Percentiles rank a stretch among this genome's conserved stretches.
Conservation (phyloP, 2,797 vertebrate species). For the Rhabdophis nuchalis region DNA sequence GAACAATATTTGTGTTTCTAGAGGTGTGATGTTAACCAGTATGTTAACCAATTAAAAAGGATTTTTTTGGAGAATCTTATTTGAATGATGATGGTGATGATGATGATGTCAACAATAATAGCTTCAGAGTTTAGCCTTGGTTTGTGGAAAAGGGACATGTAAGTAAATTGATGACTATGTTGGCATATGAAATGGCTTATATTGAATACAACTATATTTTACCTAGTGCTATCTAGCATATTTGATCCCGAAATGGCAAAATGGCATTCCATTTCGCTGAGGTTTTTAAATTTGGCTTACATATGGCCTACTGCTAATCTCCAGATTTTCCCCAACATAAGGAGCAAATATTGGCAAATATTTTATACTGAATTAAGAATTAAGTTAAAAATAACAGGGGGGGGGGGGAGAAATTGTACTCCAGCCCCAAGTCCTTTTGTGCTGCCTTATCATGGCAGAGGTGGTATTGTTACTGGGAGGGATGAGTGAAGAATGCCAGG, state of each 20-base stretch:
- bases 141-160: neutral
- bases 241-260: neutral
- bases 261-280: neutral
- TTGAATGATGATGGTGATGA: neutral
- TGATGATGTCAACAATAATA: neutral
- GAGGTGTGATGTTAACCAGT: neutral
- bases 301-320: neutral
- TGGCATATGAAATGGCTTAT: neutral
- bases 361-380: neutral
- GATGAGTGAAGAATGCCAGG: neutral
- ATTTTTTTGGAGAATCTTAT: neutral
- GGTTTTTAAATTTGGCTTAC: neutral
- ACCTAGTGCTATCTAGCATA: neutral
- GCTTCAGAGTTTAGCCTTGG: neutral
- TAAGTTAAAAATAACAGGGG: neutral
- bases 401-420: neutral
- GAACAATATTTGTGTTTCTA: neutral
- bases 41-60: neutral
- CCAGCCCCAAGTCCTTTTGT: neutral
- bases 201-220: neutral
- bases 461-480: neutral
- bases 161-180: neutral
- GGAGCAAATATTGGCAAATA: neutral
- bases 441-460: neutral
- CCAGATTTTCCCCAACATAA: neutral